Conservation (phyloP, 2,797 vertebrate genomes). For the Rhodeus uyekii region DNA sequence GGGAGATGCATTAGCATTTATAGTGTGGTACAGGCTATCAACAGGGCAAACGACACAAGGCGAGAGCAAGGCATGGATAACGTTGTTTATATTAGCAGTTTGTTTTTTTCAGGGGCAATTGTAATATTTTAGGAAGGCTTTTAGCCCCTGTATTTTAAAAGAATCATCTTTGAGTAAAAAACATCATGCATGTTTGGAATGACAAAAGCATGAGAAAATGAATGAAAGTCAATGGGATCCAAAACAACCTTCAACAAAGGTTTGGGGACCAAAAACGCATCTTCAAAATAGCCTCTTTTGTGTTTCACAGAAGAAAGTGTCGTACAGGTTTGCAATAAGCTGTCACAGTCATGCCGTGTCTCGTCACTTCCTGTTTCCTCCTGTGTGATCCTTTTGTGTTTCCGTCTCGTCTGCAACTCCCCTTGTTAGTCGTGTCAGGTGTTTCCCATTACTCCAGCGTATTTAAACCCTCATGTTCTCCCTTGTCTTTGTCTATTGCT, state of each 20-base stretch:
- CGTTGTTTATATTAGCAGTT: neutral
- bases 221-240: neutral
- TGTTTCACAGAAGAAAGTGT: neutral
- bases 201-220: neutral
- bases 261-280: no score
- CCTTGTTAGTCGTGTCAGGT: no score
- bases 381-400: no score
- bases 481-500: no score
- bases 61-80: neutral
- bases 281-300: neutral
- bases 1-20: constrained; percentile 27
- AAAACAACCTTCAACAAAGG: no score
- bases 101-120: neutral
- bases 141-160: neutral
- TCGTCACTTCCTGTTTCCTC: no score
- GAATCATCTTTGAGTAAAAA: neutral
- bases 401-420: no score
- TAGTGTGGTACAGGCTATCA: constrained; percentile 9
- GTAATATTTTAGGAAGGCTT: neutral
- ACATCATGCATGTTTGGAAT: neutral
- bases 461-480: no score
- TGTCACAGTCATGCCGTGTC: no score
- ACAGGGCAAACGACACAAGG: constrained; percentile 6
- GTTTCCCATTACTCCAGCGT: no score
- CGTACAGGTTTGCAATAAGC: neutral